These are phyloP conservation scores for Rhabdophis nuchalis DNA, from an alignment of 2,797 vertebrate species.

Conservation along the genomic window DNA sequence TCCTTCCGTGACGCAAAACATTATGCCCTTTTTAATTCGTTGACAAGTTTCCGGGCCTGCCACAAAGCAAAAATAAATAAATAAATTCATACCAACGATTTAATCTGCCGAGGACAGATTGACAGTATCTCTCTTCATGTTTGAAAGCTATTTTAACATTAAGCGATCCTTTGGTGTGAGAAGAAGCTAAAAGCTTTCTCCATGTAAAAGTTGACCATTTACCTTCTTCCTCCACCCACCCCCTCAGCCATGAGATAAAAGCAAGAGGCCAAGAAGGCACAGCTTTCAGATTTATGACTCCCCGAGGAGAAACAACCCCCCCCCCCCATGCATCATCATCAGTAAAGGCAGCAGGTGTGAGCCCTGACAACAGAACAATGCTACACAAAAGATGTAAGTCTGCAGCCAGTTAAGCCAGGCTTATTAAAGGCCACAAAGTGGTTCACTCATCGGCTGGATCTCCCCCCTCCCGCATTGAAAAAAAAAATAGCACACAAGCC, in stretches of 20 bases:
- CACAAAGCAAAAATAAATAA: conserved; percentile 62
- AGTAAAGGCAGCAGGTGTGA: conserved; percentile 62
- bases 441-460: conserved; percentile 18
- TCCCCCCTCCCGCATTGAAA: not conserved
- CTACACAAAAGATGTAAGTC: conserved; percentile 37
- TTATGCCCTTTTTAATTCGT: conserved; percentile 62
- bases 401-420: conserved; percentile 44
- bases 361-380: conserved; percentile 53
- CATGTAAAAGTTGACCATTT: conserved; percentile 70
- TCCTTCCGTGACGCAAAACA: conserved; percentile 56
- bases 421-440: conserved; percentile 43
- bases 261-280: conserved; percentile 63
- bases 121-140: conserved; percentile 74
- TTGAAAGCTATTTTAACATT: conserved; percentile 74
- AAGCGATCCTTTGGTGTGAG: conserved; percentile 70
- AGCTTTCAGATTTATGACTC: conserved; percentile 63
- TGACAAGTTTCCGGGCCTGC: conserved; percentile 63
- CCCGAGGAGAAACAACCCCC: conserved; percentile 49
- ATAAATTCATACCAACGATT: conserved; percentile 72
- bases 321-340: conserved; percentile 55
- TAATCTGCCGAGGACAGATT: conserved; percentile 69
- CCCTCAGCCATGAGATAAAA: conserved; percentile 68
- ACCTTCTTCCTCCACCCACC: conserved; percentile 43
- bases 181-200: conserved; percentile 71
- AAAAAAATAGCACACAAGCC: conserved; percentile 48